phyloP scores from a whole-genome alignment of 2,113 vertebrate species.

The Gallinago undulata region DNA sequence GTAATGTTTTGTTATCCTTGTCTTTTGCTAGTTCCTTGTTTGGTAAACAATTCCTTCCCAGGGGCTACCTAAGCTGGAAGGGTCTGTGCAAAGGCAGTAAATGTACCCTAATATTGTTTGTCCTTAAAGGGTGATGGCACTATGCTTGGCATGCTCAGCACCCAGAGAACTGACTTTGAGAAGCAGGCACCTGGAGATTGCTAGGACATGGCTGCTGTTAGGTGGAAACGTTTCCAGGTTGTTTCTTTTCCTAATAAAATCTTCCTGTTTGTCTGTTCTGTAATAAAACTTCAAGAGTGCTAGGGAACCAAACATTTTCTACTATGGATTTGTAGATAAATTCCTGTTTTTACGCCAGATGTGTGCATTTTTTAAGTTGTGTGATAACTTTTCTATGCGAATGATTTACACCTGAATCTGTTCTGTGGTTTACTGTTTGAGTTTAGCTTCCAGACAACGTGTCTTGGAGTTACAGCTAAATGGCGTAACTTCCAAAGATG shows the following conservation, averaged over 20 bases:
- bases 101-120: not conserved
- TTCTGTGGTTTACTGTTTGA: not conserved
- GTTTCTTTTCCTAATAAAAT: slow-evolving; percentile 32
- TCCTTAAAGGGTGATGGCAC: not conserved
- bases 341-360: not conserved
- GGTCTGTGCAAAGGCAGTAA: not conserved
- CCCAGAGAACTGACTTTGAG: not conserved
- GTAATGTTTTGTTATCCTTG: not conserved
- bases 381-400: not conserved
- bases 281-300: not conserved
- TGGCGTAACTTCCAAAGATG: not conserved
- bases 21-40: not conserved
- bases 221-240: not conserved
- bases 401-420: not conserved
- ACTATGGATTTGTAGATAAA: not conserved
- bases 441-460: not conserved
- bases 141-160: not conserved
- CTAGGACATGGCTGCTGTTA: not conserved
- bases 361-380: not conserved
- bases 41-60: not conserved
- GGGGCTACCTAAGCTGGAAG: not conserved
- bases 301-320: not conserved
- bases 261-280: not conserved
- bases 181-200: not conserved
- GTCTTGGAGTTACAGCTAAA: not conserved